Percentiles rank a stretch among this genome's conserved stretches.
phyloP scores from a whole-genome alignment of 2,113 vertebrate species.

The Edolisoma coerulescens region DNA sequence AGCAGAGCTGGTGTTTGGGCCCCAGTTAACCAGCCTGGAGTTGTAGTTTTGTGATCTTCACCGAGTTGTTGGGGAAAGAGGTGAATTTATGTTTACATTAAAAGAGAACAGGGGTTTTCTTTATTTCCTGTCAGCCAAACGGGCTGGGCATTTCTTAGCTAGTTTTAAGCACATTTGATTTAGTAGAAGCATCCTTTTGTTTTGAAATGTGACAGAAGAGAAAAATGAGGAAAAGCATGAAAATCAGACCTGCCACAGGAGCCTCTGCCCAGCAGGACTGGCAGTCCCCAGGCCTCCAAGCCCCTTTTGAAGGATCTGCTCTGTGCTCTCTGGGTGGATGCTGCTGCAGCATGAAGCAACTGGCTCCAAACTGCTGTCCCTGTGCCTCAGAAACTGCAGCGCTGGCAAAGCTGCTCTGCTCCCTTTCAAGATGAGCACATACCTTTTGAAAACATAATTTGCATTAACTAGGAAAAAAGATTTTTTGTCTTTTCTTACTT shows the following conservation, averaged over 20 bases:
- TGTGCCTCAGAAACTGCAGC: neutral
- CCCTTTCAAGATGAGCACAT: neutral
- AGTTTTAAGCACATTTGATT: neutral
- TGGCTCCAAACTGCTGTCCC: neutral
- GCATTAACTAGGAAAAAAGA: neutral
- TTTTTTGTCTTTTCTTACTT: neutral
- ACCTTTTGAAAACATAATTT: neutral
- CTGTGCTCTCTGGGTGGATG: neutral
- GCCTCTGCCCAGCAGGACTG: neutral
- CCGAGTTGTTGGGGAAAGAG: neutral
- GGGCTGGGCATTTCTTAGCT: neutral
- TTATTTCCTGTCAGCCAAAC: neutral
- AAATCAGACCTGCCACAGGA: neutral
- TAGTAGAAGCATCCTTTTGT: neutral
- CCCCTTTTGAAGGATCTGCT: neutral
- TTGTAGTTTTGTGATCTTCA: neutral
- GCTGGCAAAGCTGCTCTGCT: neutral
- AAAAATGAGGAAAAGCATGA: neutral
- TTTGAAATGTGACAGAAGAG: neutral
- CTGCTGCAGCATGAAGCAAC: neutral
- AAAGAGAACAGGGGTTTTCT: neutral
- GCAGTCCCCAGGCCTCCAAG: neutral
- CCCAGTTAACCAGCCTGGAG: neutral
- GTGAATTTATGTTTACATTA: neutral
- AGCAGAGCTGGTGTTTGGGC: neutral